A percentile compares a stretch with the other conserved stretches of the same genome.
phyloP scores from a whole-genome alignment of 2,797 vertebrate species.

The Ceryle rudis region DNA sequence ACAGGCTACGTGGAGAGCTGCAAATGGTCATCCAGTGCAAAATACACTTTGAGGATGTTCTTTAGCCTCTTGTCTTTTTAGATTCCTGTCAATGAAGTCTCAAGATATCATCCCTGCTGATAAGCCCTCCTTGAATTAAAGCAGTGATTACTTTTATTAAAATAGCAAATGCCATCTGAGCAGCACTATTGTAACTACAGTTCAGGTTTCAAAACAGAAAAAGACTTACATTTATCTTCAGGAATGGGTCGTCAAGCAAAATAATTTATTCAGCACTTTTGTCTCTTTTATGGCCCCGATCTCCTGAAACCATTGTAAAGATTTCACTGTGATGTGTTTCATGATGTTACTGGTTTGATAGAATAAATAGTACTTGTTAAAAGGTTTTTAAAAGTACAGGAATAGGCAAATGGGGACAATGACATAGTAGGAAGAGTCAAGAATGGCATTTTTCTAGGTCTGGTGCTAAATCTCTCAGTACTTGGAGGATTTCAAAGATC shows the following conservation, averaged over 20 bases:
- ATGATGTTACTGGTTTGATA: background rate
- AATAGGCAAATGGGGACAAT: slow-evolving; percentile 14
- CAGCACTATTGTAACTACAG: background rate
- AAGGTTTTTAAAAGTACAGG: background rate
- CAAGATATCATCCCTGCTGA: background rate
- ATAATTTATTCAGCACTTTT: background rate
- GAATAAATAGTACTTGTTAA: background rate
- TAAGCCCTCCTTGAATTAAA: slow-evolving; percentile 52
- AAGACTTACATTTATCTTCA: background rate
- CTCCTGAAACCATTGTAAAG: slow-evolving; percentile 4
- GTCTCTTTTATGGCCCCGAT: slow-evolving; percentile 5
- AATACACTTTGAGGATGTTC: background rate
- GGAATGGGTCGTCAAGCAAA: background rate
- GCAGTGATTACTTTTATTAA: slow-evolving; percentile 48
- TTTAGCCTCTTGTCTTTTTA: background rate
- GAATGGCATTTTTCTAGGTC: background rate
- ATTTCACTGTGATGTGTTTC: slow-evolving; percentile 26
- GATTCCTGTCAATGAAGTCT: background rate
- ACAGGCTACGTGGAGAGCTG: background rate
- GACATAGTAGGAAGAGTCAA: background rate
- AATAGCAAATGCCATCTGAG: background rate
- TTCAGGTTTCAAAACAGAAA: slow-evolving; percentile 35
- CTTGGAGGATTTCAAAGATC: slow-evolving; percentile 19
- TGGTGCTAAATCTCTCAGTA: slow-evolving; percentile 32
- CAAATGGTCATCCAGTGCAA: background rate